Conservation (phyloP, 2,797 vertebrate genomes). For the Hypotaenidia okinawae region DNA sequence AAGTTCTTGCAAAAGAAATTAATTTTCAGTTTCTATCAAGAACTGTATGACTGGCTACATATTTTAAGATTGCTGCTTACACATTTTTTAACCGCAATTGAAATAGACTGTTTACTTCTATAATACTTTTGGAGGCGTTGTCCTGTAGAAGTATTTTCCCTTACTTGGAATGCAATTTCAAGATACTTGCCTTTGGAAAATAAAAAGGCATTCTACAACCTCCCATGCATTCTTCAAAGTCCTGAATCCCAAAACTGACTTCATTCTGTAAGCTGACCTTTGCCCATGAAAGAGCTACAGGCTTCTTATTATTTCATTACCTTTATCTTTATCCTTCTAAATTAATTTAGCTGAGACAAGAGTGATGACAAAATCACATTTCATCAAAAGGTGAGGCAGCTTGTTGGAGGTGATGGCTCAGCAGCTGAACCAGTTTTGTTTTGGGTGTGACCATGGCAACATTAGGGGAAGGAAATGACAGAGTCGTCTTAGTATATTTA, state of each 20-base stretch:
- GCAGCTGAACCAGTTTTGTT: slow-evolving; percentile 20
- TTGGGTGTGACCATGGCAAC: slow-evolving; percentile 39
- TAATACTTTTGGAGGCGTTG: background rate
- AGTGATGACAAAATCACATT: background rate
- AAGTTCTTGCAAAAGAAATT: background rate
- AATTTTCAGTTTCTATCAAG: background rate
- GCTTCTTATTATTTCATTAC: slow-evolving; percentile 6
- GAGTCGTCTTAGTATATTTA: background rate
- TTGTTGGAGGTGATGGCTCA: background rate
- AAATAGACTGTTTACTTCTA: background rate
- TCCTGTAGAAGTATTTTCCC: background rate
- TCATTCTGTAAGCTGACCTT: background rate
- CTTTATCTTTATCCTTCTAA: background rate
- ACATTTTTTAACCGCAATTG: background rate
- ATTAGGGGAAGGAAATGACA: slow-evolving; percentile 42
- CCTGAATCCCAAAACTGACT: background rate
- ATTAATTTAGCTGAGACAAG: background rate
- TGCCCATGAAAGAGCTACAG: background rate
- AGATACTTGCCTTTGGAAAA: slow-evolving; percentile 17
- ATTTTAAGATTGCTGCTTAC: background rate
- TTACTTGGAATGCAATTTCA: slow-evolving; percentile 18
- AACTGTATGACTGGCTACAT: background rate
- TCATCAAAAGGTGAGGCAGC: background rate
- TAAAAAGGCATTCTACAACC: background rate
- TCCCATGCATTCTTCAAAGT: background rate